These are phyloP conservation scores for Gymnarchus niloticus DNA, from an alignment of 2,113 vertebrate species.

Conservation along the genomic window DNA sequence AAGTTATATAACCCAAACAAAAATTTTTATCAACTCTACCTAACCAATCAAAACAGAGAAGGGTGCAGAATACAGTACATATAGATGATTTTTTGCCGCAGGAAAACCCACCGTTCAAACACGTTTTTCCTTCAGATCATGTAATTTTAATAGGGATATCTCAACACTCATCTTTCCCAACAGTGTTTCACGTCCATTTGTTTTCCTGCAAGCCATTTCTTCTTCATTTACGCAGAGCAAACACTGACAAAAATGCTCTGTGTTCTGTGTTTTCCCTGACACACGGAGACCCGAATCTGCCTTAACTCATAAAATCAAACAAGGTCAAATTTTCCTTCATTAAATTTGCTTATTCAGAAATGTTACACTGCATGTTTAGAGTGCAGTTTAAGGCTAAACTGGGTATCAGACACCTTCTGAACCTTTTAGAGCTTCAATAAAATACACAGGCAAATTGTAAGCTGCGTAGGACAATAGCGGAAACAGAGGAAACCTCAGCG, in stretches of 20 bases:
- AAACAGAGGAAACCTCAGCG: no score
- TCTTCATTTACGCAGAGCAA: not conserved
- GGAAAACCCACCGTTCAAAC: not conserved
- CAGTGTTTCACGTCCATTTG: not conserved
- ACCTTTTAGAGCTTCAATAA: no score
- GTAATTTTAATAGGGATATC: slow-evolving; percentile 11
- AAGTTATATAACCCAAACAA: not conserved
- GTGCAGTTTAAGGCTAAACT: not conserved
- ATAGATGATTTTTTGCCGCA: not conserved
- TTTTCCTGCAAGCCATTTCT: not conserved
- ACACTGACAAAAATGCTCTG: not conserved
- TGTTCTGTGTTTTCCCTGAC: not conserved
- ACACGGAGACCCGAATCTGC: not conserved
- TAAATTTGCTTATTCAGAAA: not conserved
- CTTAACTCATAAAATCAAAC: not conserved
- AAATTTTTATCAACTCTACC: not conserved
- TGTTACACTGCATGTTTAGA: not conserved
- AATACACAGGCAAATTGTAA: no score
- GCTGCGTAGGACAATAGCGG: no score
- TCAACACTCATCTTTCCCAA: not conserved
- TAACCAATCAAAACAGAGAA: not conserved
- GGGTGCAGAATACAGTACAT: not conserved
- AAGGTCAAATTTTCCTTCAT: not conserved
- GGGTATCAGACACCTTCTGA: not conserved
- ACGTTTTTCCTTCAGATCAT: not conserved